Base-by-base conservation (phyloP, 2,113 vertebrate species). In the Epinephelus cyanopodus region DNA sequence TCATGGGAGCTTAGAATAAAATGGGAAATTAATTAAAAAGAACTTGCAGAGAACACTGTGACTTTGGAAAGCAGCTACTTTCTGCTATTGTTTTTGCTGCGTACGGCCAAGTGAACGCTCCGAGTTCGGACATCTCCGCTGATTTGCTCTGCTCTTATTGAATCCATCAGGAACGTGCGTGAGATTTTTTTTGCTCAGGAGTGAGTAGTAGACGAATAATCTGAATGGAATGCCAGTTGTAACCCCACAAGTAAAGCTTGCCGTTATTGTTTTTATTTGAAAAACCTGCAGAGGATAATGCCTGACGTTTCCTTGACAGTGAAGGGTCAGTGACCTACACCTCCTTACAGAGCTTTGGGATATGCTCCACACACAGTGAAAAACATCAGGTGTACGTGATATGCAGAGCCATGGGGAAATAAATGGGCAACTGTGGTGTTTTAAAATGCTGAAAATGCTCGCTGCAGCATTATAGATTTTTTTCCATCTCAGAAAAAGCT, bases 241-340 rank as follows among this genome's bases (percentile, higher is more conserved):
- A 76, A 45, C 33, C 77, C 81, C 70, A n/a, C 52, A 64, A 66
- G 52, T 72, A 27, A 84, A 80, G 75, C 84, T 74, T 15, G 9
- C 27, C 29, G 19, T 77, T 88, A 74, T 82, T 86, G 61, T 86
- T 85, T 84, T 91, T 67, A 89, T 89, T 79, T 75, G 65, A 84
- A 86, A 80, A 82, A 87, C 77, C 82, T 91, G 89, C 78, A 25
- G 72, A 54, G 79, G 79, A 82, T 85, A 79, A 79, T 70, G 63
- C 14, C 29, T 78, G 67, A 82, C 21, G 58, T 86, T 86, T 91
- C 54, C 17, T 73, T 79, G 81, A 92, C 85, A 60, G 74, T 70
- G 77, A 69, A 79, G 52, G 82, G 84, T 88, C 86, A n/a, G 68
- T 10, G 83, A 85, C 84, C 85, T 70, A 8, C 77, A 77, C 77